phyloP scores from a whole-genome alignment of 1,140 invertebrate genomes.

The Drosophila ercepeae region DNA sequence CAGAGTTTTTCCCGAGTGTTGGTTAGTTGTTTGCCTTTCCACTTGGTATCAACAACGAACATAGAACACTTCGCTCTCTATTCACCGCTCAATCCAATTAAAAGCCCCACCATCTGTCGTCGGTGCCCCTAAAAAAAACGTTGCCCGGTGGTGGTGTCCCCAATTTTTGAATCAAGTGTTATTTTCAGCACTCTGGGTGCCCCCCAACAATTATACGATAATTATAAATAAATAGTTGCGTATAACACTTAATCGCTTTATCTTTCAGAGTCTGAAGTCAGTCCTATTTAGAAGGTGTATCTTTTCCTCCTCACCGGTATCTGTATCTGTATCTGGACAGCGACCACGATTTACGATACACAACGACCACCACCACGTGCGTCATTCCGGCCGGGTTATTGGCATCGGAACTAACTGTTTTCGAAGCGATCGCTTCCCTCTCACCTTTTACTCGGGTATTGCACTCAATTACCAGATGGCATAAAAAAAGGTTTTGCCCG shows the following conservation, averaged over 20 bases:
- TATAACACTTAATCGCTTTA: constrained; percentile 37
- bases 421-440: constrained; percentile 41
- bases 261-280: constrained; percentile 34
- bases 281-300: constrained; percentile 36
- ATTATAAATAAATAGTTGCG: constrained; percentile 61
- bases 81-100: constrained; percentile 60
- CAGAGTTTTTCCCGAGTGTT: constrained; percentile 14
- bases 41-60: constrained; percentile 9
- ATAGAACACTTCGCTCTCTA: constrained; percentile 35
- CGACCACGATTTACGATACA: constrained; percentile 33
- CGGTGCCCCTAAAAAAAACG: constrained; percentile 46
- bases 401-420: constrained; percentile 76
- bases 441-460: constrained; percentile 50
- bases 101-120: constrained; percentile 39
- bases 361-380: too few relatives aligned
- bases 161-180: constrained; percentile 67
- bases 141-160: constrained; percentile 29
- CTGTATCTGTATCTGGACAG: constrained; percentile 35
- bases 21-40: constrained; percentile 37
- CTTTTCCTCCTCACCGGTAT: constrained; percentile 10
- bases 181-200: constrained; percentile 49
- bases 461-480: constrained; percentile 45
- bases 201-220: constrained; percentile 56
- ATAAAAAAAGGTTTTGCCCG: constrained; percentile 26
- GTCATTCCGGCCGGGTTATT: constrained; percentile 60